Evolutionary conservation across 2,113 vertebrate species (phyloP).

Genomic region (Ginglymostoma cirratum): DNA sequence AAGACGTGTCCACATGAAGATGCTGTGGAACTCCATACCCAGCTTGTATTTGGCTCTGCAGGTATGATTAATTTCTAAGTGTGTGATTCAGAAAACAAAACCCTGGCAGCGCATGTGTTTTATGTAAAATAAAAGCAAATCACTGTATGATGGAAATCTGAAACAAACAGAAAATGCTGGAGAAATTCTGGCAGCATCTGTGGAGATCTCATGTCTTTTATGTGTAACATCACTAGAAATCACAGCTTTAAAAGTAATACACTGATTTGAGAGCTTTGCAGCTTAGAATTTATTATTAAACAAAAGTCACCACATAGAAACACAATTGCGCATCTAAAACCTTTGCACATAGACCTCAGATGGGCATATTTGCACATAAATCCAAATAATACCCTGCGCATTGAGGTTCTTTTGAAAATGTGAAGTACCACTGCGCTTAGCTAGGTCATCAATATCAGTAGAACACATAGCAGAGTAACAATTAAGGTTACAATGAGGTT

Average conservation of each 20-base stretch:
- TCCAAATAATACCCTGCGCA: not conserved
- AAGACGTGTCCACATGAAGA: not conserved
- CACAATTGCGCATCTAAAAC: not conserved
- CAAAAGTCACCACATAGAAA: not conserved
- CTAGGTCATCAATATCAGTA: not conserved
- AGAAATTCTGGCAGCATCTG: too few relatives aligned
- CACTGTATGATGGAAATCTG: too few relatives aligned
- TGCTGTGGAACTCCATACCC: not conserved
- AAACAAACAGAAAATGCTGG: too few relatives aligned
- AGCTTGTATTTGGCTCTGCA: not conserved
- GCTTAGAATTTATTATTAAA: constrained; percentile 1
- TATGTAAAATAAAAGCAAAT: not conserved
- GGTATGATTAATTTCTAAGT: not conserved
- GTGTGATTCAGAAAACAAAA: not conserved
- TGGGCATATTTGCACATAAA: not conserved
- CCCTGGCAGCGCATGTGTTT: not conserved
- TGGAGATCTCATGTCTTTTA: too few relatives aligned
- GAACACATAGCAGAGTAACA: not conserved
- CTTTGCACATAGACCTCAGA: not conserved
- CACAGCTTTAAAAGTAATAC: constrained; percentile 4
- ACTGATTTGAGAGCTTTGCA: constrained; percentile 16
- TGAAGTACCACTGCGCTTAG: not conserved
- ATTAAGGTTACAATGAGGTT: not conserved
- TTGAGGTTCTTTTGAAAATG: not conserved
- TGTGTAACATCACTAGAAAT: not conserved